These are phyloP conservation scores for Tribolium madens DNA, from an alignment of 1,140 invertebrate genomes.

Conservation along the genomic window DNA sequence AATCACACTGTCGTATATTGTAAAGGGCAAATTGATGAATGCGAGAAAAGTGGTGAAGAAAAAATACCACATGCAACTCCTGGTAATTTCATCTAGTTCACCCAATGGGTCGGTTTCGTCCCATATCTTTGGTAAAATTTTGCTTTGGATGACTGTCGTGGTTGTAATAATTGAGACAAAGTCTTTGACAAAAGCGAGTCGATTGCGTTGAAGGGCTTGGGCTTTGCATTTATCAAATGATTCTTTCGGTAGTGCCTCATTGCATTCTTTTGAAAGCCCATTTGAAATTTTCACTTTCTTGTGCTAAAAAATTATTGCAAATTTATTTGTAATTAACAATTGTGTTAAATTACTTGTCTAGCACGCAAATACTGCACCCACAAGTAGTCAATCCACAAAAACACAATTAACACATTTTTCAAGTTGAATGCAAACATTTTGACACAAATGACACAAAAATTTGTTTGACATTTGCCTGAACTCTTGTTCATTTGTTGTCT, in stretches of 20 bases:
- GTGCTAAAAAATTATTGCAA: not conserved
- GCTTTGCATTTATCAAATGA: not conserved
- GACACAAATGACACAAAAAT: too few species aligned
- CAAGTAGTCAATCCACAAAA: slow-evolving; percentile 7
- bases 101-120: not conserved
- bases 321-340: not conserved
- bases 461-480: too few species aligned
- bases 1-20: not conserved
- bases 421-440: too few species aligned
- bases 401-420: not conserved
- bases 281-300: not conserved
- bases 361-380: not conserved
- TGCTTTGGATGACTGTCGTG: not conserved
- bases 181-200: slow-evolving; percentile 1
- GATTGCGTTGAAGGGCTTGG: not conserved
- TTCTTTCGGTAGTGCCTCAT: not conserved
- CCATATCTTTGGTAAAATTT: not conserved
- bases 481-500: too few species aligned
- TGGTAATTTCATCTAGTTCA: not conserved
- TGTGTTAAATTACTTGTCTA: not conserved
- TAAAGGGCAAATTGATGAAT: not conserved
- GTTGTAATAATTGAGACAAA: not conserved
- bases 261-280: not conserved
- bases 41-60: not conserved
- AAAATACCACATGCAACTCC: not conserved